Percentiles rank a stretch among this genome's conserved stretches.
Evolutionary conservation across 2,797 vertebrate species (phyloP).

Genomic region (Onychomys arenicola): DNA sequence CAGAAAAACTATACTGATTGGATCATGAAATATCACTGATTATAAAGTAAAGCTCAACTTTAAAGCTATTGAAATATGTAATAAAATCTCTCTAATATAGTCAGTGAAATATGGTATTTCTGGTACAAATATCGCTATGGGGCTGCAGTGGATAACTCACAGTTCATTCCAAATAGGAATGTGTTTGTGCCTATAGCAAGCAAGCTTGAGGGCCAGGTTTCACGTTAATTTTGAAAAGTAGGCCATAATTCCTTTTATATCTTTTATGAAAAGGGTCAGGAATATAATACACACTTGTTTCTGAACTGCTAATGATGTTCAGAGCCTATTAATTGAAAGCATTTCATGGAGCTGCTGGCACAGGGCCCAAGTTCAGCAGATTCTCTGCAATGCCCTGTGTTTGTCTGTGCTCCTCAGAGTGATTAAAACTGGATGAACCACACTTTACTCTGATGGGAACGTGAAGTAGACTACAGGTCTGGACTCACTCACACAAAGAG

Average conservation of each 20-base stretch:
- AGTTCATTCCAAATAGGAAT: neutral
- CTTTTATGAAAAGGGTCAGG: constrained; percentile 57
- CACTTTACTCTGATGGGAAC: neutral
- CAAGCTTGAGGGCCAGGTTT: constrained; percentile 4
- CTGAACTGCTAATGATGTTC: constrained; percentile 51
- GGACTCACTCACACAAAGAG: neutral
- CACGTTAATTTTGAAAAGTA: constrained; percentile 36
- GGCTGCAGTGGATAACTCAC: neutral
- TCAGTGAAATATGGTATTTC: constrained; percentile 8
- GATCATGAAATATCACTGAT: neutral
- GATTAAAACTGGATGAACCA: neutral
- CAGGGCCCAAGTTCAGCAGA: constrained; percentile 39
- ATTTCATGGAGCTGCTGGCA: constrained; percentile 61
- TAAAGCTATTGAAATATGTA: constrained; percentile 34
- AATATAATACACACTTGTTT: constrained; percentile 51
- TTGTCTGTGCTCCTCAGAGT: neutral
- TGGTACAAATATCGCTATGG: neutral
- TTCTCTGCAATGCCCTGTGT: neutral
- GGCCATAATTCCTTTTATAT: constrained; percentile 2
- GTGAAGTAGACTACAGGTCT: neutral
- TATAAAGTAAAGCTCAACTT: constrained; percentile 40
- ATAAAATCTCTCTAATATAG: constrained; percentile 4
- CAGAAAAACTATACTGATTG: constrained; percentile 57
- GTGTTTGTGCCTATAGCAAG: neutral
- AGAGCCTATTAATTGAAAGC: constrained; percentile 4